Base-by-base conservation (phyloP, 1,140 invertebrate species). In the Andricus grossulariae region DNA sequence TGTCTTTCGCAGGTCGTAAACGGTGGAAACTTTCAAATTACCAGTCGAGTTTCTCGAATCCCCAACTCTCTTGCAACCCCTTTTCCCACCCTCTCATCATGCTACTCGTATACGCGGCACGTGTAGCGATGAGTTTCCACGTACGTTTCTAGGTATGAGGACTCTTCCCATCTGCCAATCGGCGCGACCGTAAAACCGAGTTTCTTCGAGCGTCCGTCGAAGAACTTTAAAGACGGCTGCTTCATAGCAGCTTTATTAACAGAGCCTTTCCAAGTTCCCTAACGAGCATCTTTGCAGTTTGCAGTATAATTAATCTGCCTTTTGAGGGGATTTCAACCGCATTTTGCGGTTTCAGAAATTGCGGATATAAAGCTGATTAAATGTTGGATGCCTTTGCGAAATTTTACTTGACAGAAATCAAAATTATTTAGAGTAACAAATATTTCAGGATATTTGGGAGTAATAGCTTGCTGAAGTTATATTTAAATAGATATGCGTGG, bases 11-110 rank as follows among this genome's bases (percentile, higher is more conserved):
- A 74, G 70, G 60, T 80, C 72, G 74, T 79, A 77, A 82, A 80
- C 72, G 77, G 76, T 72, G 71, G 70, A 76, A 83, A 80, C 75
- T 83, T 83, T 80, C 76, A 74, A 82, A 83, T 83, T 80, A 83
- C 75, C 60, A 73, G 74, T 49, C 50, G 60, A 73, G 76, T 76
- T 73, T 78, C 54, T 76, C 19, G 55, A 79, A 16, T 32, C 25
- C 25, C 39, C 6, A 45, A 45, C 39, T 45, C 39, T 45, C 39
- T 45, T 8, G 39, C 10, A 21, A 21, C 19, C 19, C 16, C 19
- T 18, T 18, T 55, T 55, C n/a, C 19, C 21, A 18, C 19, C 21
- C n/a, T 19, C 54, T 55, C 54, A 55, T 39, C 25, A 39, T 16
- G 39, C 60, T n/a, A 66, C 60, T 66, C 32, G 60, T 66, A 66